Percentiles rank a stretch among this genome's conserved stretches.
These are phyloP conservation scores for Meda fulgida DNA, from an alignment of 2,797 vertebrate species.

Conservation along the genomic window DNA sequence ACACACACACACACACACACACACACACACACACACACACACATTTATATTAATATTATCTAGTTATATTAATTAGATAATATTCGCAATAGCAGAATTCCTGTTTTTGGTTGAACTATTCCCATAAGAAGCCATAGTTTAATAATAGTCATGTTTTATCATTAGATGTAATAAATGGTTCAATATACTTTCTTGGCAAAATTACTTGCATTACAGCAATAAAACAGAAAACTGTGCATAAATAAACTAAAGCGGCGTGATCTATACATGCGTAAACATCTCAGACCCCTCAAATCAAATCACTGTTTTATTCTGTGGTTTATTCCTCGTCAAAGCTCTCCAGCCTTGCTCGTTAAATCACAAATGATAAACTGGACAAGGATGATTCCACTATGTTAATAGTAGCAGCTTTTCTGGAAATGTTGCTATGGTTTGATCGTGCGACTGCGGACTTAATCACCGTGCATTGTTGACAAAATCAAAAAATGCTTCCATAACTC, in stretches of 20 bases:
- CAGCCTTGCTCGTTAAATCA: not conserved
- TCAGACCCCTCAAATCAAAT: not conserved
- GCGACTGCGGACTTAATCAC: slow-evolving; percentile 17
- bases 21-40: too few relatives aligned
- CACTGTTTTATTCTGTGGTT: not conserved
- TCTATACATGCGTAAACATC: not conserved
- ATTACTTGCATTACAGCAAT: too few relatives aligned
- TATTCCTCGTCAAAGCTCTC: not conserved
- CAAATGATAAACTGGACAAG: not conserved
- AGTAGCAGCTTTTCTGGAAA: not conserved
- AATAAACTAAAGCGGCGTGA: not conserved
- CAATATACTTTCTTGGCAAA: too few relatives aligned
- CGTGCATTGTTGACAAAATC: not conserved
- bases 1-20: too few relatives aligned
- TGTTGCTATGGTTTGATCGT: not conserved
- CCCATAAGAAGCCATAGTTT: not conserved
- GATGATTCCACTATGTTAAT: not conserved
- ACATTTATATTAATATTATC: too few relatives aligned
- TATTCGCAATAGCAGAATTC: not conserved
- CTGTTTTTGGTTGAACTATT: not conserved
- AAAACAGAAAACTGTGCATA: not conserved
- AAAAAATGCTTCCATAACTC: slow-evolving; percentile 1
- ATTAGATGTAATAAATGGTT: too few relatives aligned
- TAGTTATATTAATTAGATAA: too few relatives aligned
- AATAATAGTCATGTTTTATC: not conserved